A percentile compares a stretch with the other conserved stretches of the same genome.
phyloP scores from a whole-genome alignment of 2,888 invertebrate genomes.

The Plebejus melissa region DNA sequence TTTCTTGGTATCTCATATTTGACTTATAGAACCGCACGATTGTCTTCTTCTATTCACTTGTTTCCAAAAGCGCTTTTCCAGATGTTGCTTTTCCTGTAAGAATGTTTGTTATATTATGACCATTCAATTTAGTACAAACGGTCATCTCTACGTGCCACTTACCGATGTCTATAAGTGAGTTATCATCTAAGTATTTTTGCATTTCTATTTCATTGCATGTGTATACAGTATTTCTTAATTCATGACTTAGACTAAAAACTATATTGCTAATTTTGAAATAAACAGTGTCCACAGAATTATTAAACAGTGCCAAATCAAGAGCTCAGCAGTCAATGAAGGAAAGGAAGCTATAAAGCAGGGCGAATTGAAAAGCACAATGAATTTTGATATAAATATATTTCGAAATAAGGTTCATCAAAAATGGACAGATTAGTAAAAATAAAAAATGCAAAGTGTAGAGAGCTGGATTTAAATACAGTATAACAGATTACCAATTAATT shows the following conservation, averaged over 20 bases:
- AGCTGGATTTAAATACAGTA: constrained; percentile 68
- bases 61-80: constrained; percentile 89
- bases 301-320: constrained; percentile 24
- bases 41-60: constrained; percentile 86
- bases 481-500: constrained; percentile 32
- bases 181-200: background rate
- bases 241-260: background rate
- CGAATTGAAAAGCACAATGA: constrained; percentile 71
- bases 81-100: constrained; percentile 83
- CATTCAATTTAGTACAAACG: background rate
- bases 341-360: constrained; percentile 58
- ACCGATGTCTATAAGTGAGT: background rate
- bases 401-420: constrained; percentile 64
- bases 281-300: constrained; percentile 16
- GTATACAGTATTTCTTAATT: background rate
- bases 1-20: constrained; percentile 51
- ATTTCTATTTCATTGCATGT: background rate
- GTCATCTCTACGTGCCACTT: constrained; percentile 12
- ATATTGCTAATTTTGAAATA: background rate
- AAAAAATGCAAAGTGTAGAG: constrained; percentile 48
- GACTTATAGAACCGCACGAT: constrained; percentile 72
- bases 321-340: constrained; percentile 36
- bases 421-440: constrained; percentile 69
- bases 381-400: constrained; percentile 73
- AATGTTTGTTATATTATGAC: constrained; percentile 38